Evolutionary conservation across 2,888 invertebrate genomes (phyloP), one percentile per base, ranked within the genome.

Genomic region (Drosophila conformis): DNA sequence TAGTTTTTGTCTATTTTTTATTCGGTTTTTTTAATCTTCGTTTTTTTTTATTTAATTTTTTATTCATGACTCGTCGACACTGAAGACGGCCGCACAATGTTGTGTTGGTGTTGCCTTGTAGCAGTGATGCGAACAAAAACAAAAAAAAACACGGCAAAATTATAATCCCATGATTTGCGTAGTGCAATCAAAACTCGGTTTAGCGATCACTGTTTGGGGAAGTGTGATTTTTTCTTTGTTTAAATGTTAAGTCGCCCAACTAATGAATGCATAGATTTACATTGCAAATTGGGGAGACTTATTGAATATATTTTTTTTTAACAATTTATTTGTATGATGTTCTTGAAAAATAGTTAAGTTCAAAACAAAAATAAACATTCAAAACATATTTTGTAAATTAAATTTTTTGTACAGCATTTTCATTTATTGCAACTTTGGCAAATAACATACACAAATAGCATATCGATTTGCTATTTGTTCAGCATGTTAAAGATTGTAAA

Each of bases 61-160:
- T 76, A 80, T 80, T 80, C 89, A 84, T 88, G 83, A 88, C 89
- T 88, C 68, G 89, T 83, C 88, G 83, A 77, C 83, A 83, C 85
- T 87, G 88, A 87, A 84, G 83, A 86, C 83, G 89, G 62, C 65
- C 62, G 75, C 54, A 59, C 40, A 51, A 52, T 53, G 66, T 74
- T 58, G 78, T 78, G 79, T 77, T 77, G 79, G 67, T 74, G 75
- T 75, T 80, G 77, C 77, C 80, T 78, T 78, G 77, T 71, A 21
- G 62, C 46, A 46, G 29, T 60, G 66, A 31, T 66, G 65, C 58
- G 61, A 67, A 73, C 61, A 57, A 57, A 46, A 51, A 10, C 18
- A 42, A 29, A 21, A 51, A 21, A 21, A 58, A 57, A 38, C 53
- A 63, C n/a, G 27, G 40, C 56, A 48, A 42, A 62, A 70, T 51